Conservation (phyloP, 1,140 invertebrate genomes). For the Telenomus remus region DNA sequence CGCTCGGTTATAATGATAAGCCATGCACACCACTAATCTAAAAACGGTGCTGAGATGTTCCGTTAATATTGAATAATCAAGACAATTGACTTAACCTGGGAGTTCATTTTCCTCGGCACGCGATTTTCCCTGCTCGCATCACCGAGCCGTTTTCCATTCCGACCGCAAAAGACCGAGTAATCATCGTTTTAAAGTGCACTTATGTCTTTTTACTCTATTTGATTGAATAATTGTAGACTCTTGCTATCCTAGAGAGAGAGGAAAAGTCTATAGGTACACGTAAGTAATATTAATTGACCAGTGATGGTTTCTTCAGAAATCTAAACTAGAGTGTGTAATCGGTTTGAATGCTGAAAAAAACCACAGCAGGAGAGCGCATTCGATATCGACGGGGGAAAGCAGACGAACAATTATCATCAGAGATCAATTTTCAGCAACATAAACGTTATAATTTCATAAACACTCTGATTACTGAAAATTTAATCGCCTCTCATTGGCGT, state of each 20-base stretch:
- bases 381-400: neutral
- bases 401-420: neutral
- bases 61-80: constrained; percentile 56
- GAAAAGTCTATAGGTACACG: neutral
- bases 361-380: neutral
- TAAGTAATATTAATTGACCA: neutral
- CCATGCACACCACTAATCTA: constrained; percentile 12
- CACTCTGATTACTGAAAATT: neutral
- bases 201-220: constrained; percentile 28
- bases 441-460: constrained; percentile 1
- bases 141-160: constrained; percentile 17
- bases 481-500: too few species aligned
- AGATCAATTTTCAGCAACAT: neutral
- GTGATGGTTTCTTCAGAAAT: neutral
- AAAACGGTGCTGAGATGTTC: constrained; percentile 30
- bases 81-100: constrained; percentile 40
- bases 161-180: constrained; percentile 21
- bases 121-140: constrained; percentile 36
- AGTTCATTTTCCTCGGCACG: constrained; percentile 48
- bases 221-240: constrained; percentile 19
- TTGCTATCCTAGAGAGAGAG: neutral
- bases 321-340: constrained; percentile 2
- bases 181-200: constrained; percentile 32
- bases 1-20: constrained; percentile 2
- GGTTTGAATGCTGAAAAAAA: neutral